A percentile compares a stretch with the other conserved stretches of the same genome.
Conservation (phyloP, 2,113 vertebrate genomes). For the Thinocorus orbignyianus region DNA sequence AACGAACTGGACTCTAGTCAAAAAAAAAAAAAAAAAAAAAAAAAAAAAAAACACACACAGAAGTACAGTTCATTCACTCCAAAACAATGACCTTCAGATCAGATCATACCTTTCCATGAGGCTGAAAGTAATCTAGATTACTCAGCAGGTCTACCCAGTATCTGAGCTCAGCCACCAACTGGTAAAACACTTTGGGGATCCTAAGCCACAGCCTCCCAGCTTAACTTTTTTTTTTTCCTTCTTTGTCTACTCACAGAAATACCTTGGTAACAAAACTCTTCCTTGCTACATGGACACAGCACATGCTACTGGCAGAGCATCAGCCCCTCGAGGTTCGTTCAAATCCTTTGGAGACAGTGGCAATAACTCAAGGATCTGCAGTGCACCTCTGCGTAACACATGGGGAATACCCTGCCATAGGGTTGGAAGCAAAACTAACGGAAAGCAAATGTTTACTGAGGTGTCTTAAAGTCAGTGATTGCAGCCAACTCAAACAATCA, state of each 20-base stretch:
- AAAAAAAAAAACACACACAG: neutral
- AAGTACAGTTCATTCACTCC: neutral
- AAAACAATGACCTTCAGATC: neutral
- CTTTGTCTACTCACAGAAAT: neutral
- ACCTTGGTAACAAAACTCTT: neutral
- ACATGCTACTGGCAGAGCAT: fast-evolving
- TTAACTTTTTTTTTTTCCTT: neutral
- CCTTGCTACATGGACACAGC: neutral
- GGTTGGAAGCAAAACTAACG: neutral
- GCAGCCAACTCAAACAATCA: conserved; percentile 26
- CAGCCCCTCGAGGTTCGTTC: neutral
- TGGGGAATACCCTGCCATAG: neutral
- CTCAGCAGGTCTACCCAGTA: neutral
- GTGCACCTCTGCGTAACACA: neutral
- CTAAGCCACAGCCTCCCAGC: neutral
- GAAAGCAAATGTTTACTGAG: neutral
- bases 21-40: neutral
- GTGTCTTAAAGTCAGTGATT: neutral
- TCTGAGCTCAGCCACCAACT: neutral
- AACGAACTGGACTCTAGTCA: neutral
- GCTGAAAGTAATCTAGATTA: neutral
- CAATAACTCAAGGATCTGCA: neutral
- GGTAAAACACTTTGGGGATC: neutral
- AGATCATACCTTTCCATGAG: neutral
- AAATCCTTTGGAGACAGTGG: neutral